Percentiles rank a stretch among this genome's conserved stretches.
Evolutionary conservation across 1,140 invertebrate genomes (phyloP).

Genomic region (Halesus radiatus): DNA sequence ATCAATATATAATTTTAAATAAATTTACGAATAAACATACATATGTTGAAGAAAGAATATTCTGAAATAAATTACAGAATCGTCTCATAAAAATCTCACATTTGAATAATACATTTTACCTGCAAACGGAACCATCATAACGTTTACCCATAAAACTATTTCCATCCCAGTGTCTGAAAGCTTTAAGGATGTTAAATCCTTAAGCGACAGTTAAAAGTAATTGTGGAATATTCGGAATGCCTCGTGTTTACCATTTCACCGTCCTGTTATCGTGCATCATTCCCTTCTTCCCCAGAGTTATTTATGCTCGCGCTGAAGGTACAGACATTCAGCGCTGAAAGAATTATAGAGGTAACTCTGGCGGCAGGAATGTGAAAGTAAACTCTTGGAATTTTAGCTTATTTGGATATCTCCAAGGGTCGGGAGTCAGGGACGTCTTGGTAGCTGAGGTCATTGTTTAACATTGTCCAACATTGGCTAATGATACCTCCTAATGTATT

Average conservation of each 20-base stretch:
- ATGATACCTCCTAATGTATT: too few relatives aligned
- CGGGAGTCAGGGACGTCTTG: too few relatives aligned
- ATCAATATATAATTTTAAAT: too few relatives aligned
- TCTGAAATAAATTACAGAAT: too few relatives aligned
- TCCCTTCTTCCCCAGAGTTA: constrained; percentile 12
- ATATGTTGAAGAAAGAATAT: too few relatives aligned
- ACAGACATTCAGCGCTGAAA: constrained; percentile 1
- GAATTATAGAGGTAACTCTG: neutral
- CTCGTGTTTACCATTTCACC: constrained; percentile 29
- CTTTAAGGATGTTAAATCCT: constrained; percentile 22
- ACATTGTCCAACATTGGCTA: too few relatives aligned
- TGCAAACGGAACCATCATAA: neutral
- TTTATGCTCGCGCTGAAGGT: neutral
- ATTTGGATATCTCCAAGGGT: too few relatives aligned
- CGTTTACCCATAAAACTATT: constrained; percentile 10
- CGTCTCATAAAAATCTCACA: too few relatives aligned
- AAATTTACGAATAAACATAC: too few relatives aligned
- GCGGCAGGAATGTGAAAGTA: neutral
- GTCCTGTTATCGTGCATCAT: constrained; percentile 28
- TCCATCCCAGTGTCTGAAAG: neutral
- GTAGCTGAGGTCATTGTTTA: too few relatives aligned
- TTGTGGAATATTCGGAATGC: constrained; percentile 25
- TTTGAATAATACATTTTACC: too few relatives aligned
- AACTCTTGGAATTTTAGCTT: neutral
- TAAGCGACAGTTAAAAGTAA: constrained; percentile 33